Percentiles rank a stretch among this genome's conserved stretches.
These are phyloP conservation scores for Amniataba percoides DNA, from an alignment of 2,797 vertebrate species.

Conservation along the genomic window DNA sequence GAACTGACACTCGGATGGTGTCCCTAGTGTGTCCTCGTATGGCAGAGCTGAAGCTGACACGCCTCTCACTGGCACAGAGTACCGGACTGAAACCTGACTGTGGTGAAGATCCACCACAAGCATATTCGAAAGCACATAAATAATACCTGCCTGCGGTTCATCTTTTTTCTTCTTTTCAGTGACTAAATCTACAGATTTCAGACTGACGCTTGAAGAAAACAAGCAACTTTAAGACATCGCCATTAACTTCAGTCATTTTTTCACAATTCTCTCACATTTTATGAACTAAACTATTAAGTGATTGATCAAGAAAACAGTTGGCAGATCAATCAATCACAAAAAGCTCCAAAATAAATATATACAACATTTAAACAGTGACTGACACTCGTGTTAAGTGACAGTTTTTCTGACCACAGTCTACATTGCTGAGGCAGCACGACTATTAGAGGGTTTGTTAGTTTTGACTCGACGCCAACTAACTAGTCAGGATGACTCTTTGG, in stretches of 20 bases:
- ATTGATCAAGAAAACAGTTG: not conserved
- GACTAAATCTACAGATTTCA: too few species aligned
- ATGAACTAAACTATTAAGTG: not conserved
- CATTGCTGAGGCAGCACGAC: too few species aligned
- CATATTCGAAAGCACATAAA: constrained; percentile 30
- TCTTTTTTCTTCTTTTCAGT: not conserved
- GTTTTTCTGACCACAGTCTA: not conserved
- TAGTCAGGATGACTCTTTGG: not conserved
- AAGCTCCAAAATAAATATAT: not conserved
- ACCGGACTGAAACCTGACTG: constrained; percentile 34
- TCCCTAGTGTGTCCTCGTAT: too few species aligned
- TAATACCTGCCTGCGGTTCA: not conserved
- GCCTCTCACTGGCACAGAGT: constrained; percentile 6
- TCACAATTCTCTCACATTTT: not conserved
- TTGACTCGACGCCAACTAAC: not conserved
- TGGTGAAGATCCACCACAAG: constrained; percentile 39
- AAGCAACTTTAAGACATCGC: not conserved
- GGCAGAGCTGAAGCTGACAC: not conserved
- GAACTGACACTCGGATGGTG: constrained; percentile 35
- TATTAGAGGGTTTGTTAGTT: not conserved
- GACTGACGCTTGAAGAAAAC: not conserved
- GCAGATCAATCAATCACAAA: not conserved
- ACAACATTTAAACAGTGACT: not conserved
- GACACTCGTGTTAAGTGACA: not conserved
- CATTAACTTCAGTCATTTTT: not conserved